These are phyloP conservation scores for Meloidogyne chitwoodi DNA, from an alignment of 1,140 invertebrate genomes.

Conservation along the genomic window DNA sequence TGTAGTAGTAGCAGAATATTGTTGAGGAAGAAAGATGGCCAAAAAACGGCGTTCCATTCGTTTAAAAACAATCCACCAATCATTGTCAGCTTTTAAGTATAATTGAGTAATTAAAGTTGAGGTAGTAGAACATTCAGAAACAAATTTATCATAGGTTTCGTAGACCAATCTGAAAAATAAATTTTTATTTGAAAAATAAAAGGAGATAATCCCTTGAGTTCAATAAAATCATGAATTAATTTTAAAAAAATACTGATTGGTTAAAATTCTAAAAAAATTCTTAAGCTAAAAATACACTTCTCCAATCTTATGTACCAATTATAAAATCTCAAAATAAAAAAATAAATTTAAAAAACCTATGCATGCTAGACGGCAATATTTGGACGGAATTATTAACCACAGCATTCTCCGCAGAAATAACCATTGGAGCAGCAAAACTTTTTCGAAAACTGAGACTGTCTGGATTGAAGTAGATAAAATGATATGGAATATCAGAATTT, in stretches of 20 bases:
- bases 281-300: not conserved
- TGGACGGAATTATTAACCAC: not conserved
- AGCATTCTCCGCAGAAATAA: not conserved
- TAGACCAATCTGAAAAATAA: constrained; percentile 25
- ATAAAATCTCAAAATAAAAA: no score
- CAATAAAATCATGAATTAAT: no score
- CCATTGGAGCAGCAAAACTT: constrained; percentile 27
- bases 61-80: constrained; percentile 43
- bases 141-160: constrained; percentile 38
- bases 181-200: constrained; percentile 4
- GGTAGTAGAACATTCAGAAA: not conserved
- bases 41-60: constrained; percentile 27
- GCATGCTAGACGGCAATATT: constrained; percentile 16
- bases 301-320: no score
- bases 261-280: no score
- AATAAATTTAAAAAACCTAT: constrained; percentile 21
- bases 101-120: constrained; percentile 21
- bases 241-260: no score
- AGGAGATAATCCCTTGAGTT: no score
- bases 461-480: constrained; percentile 40
- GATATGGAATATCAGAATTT: constrained; percentile 32
- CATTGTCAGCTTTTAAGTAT: constrained; percentile 35
- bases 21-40: constrained; percentile 23
- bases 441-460: constrained; percentile 38
- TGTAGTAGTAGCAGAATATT: constrained; percentile 15